Evolutionary conservation across 2,888 invertebrate species (phyloP).

Genomic region (Toxonevra muliebris): DNA sequence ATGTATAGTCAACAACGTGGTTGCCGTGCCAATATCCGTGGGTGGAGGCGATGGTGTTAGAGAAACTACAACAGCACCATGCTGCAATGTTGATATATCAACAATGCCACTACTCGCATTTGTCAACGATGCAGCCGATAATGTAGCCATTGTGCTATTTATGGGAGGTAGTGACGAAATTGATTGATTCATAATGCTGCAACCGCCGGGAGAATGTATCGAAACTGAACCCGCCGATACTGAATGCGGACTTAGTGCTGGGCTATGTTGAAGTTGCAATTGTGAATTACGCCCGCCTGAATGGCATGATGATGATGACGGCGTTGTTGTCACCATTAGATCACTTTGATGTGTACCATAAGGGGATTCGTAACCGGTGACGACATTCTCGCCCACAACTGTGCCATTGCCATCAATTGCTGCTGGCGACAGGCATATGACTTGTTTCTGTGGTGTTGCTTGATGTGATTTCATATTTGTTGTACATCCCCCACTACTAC

Average conservation of each 20-base stretch:
- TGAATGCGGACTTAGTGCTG: constrained; percentile 74
- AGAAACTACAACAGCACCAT: constrained; percentile 64
- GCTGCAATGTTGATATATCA: constrained; percentile 67
- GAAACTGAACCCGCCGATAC: constrained; percentile 66
- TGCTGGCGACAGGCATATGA: constrained; percentile 46
- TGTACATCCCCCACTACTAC: constrained; percentile 23
- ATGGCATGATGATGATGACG: constrained; percentile 45
- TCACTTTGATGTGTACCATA: constrained; percentile 59
- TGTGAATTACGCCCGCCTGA: constrained; percentile 53
- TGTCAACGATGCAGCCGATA: constrained; percentile 52
- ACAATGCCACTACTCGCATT: constrained; percentile 54
- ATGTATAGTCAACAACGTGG: constrained; percentile 46
- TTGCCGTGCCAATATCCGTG: constrained; percentile 11
- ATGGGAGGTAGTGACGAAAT: constrained; percentile 47
- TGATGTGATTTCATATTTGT: constrained; percentile 43
- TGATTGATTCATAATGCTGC: constrained; percentile 44
- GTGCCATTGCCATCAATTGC: constrained; percentile 22
- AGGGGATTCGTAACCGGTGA: constrained; percentile 77
- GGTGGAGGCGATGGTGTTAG: constrained; percentile 68
- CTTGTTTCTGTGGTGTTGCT: constrained; percentile 41
- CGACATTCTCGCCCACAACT: constrained; percentile 34
- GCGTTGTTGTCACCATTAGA: constrained; percentile 44
- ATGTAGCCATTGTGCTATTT: constrained; percentile 65
- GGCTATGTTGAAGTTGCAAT: constrained; percentile 69
- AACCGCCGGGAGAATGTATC: constrained; percentile 68